Conservation (phyloP, 2,113 vertebrate species). For the Rhizomys pruinosus region DNA sequence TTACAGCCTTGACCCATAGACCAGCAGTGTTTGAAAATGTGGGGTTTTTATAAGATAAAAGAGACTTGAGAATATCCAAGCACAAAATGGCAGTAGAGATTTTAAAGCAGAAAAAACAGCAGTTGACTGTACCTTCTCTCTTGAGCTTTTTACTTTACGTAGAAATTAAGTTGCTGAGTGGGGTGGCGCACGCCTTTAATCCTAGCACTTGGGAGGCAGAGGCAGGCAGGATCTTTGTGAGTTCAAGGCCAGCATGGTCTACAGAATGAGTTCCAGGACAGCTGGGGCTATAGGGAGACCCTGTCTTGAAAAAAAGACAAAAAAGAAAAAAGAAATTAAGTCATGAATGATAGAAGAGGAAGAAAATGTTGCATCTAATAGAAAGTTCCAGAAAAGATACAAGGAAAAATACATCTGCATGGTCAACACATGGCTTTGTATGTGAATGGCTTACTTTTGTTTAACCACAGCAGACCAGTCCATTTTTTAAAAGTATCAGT, state of each 20-base stretch:
- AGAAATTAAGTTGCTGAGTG: conserved; percentile 62
- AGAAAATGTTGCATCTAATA: background rate
- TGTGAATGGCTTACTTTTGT: conserved; percentile 7
- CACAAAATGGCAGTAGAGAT: background rate
- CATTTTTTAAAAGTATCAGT: background rate
- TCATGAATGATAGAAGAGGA: conserved; percentile 63
- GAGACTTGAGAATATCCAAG: background rate
- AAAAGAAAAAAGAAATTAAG: conserved; percentile 63
- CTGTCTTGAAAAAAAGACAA: too few species aligned
- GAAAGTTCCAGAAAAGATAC: conserved; percentile 66
- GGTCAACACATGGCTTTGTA: conserved; percentile 59
- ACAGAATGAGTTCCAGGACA: too few species aligned
- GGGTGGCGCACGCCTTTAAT: too few species aligned
- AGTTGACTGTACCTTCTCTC: background rate
- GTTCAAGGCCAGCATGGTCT: too few species aligned
- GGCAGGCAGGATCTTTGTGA: too few species aligned
- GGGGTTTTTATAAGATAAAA: conserved; percentile 22
- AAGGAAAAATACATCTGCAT: conserved; percentile 58
- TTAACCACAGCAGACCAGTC: conserved; percentile 19
- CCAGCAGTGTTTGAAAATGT: background rate
- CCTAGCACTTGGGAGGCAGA: too few species aligned
- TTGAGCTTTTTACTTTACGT: background rate
- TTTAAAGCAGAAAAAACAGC: background rate
- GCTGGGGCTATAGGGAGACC: too few species aligned
- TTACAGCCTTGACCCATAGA: background rate